phyloP scores from a whole-genome alignment of 2,113 vertebrate genomes.

The Podocnemis expansa region DNA sequence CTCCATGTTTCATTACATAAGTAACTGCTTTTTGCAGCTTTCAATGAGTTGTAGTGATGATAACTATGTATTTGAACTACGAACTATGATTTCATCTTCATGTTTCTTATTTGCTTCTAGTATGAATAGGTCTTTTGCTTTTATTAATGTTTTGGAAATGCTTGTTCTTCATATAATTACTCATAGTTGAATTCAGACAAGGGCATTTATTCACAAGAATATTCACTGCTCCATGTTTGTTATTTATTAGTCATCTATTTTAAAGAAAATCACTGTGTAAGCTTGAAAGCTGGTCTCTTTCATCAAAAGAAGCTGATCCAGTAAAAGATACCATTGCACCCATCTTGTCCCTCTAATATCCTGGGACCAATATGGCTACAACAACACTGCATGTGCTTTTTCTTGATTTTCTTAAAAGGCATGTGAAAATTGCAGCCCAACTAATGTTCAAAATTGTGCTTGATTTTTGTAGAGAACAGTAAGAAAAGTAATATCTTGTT shows the following conservation, averaged over 20 bases:
- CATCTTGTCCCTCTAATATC: background rate
- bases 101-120: background rate
- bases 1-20: background rate
- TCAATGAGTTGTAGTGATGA: background rate
- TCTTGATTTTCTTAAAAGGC: accelerated
- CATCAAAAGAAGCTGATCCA: background rate
- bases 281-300: background rate
- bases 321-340: background rate
- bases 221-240: background rate
- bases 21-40: background rate
- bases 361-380: background rate
- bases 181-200: background rate
- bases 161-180: background rate
- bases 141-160: background rate
- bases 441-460: background rate
- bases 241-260: background rate
- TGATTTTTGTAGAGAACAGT: background rate
- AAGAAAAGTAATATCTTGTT: background rate
- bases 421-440: accelerated
- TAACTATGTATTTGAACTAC: background rate
- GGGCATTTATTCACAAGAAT: background rate
- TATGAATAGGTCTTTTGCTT: background rate
- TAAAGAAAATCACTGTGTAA: background rate
- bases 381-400: background rate
- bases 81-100: background rate